Base-by-base conservation (phyloP, 2,797 vertebrate genomes). In the Artibeus lituratus region DNA sequence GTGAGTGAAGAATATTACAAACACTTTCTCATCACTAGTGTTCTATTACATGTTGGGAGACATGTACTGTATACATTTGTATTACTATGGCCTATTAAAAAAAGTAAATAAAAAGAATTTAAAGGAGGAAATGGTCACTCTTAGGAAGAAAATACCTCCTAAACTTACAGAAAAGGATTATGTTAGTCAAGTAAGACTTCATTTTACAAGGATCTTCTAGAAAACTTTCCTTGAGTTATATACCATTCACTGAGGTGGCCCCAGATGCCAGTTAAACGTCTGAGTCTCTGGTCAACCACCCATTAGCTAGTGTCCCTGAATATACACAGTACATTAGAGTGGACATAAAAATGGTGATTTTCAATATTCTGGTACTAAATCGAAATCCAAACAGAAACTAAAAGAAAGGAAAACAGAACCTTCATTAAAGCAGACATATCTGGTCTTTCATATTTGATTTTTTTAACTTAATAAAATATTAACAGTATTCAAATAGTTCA, bases 41-140 rank as follows among this genome's bases (percentile, higher is more conserved):
- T 96, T 87, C 59, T 72, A n/a, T 97, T 94, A 94, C 91, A 74
- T 94, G 69, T 87, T 77, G 90, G 49, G 47, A 92, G 26, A 87
- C 87, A 51, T 88, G 80, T 62, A 85, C 32, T 51, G 35, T 69
- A 59, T 92, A 3, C 14, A 59, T 95, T 80, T 80, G 21, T 67
- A 87, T 95, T 59, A 65, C 49, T 51, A 5, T 84, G 44, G 62
- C 44, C 84, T 73, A 91, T 94, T 35, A 57, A 83, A 72, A 29
- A 47, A 87, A 53, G 72, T 39, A 85, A 96, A 90, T 80, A 6
- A 95, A 83, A 70, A 55, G 16, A 94, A 80, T 51, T 86, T 76
- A 72, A 83, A 88, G 69, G 62, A 95, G 93, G 47, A 93, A 93
- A 81, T 53, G 19, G 6, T 92, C 49, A 53, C 57, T 90, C 53